Conservation (phyloP, 2,888 invertebrate genomes). For the Xanthorhoe spadicearia region DNA sequence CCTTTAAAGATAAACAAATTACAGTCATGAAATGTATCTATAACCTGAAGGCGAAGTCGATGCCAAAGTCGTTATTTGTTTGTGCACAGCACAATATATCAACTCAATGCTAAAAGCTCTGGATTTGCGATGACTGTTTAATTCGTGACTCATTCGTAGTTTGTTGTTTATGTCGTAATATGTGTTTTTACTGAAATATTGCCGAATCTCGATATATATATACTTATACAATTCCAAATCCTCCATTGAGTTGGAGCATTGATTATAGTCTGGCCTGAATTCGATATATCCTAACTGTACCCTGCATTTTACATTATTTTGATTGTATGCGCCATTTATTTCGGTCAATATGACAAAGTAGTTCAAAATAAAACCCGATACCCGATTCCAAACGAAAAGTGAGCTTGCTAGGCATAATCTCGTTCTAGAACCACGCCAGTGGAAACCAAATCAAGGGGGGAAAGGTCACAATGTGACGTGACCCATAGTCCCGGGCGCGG, state of each 20-base stretch:
- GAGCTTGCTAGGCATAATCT: slow-evolving; percentile 72
- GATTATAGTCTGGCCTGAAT: slow-evolving; percentile 48
- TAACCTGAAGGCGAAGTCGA: neutral
- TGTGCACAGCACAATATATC: neutral
- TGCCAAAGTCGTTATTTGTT: slow-evolving; percentile 1
- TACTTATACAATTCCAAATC: slow-evolving; percentile 72
- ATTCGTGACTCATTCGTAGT: slow-evolving; percentile 81
- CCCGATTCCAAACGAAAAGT: slow-evolving; percentile 58
- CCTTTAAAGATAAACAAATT: neutral
- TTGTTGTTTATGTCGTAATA: slow-evolving; percentile 83
- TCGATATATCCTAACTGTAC: slow-evolving; percentile 47
- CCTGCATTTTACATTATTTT: slow-evolving; percentile 29
- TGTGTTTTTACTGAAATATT: slow-evolving; percentile 79
- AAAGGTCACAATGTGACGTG: slow-evolving; percentile 90
- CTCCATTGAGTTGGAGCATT: slow-evolving; percentile 79
- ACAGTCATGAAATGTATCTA: neutral
- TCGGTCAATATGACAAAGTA: slow-evolving; percentile 42
- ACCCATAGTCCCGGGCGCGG: slow-evolving; percentile 83
- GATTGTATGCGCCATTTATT: slow-evolving; percentile 41
- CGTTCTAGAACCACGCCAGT: slow-evolving; percentile 87
- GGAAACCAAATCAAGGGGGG: slow-evolving; percentile 93
- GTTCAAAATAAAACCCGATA: slow-evolving; percentile 58
- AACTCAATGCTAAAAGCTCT: slow-evolving; percentile 54
- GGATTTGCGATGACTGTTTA: slow-evolving; percentile 83
- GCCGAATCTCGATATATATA: slow-evolving; percentile 60